Conservation (phyloP, 2,113 vertebrate genomes). For the Orthonyx spaldingii region DNA sequence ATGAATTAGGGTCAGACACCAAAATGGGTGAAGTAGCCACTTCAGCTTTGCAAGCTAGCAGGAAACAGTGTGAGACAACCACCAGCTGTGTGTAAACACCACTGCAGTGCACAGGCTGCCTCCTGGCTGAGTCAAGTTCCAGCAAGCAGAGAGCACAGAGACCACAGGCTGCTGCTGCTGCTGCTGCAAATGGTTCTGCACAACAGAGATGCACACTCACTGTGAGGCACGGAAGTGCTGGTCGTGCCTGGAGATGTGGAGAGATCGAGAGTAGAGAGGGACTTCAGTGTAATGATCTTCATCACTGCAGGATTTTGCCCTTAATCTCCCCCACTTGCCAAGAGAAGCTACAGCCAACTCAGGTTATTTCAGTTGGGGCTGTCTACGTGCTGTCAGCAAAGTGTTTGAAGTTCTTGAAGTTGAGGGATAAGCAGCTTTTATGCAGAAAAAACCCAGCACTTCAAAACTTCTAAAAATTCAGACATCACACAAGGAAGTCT, state of each 20-base stretch:
- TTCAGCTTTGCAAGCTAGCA: not conserved
- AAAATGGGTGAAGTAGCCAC: not conserved
- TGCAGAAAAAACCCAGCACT: slow-evolving; percentile 14
- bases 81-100: not conserved
- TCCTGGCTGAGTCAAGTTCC: not conserved
- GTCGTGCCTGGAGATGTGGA: rapidly evolving
- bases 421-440: slow-evolving; percentile 28
- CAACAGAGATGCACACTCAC: too few species aligned
- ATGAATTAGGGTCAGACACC: not conserved
- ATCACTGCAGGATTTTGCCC: not conserved
- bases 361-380: not conserved
- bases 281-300: not conserved
- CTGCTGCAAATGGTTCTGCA: not conserved
- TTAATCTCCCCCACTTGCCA: not conserved
- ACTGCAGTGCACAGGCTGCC: rapidly evolving
- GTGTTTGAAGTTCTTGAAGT: not conserved
- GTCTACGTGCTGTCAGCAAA: not conserved
- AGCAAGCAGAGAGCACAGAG: not conserved
- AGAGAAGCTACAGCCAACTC: not conserved
- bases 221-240: not conserved
- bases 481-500: not conserved
- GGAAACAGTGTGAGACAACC: not conserved
- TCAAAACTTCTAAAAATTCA: slow-evolving; percentile 16
- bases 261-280: not conserved
- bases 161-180: not conserved